Evolutionary conservation across 2,888 invertebrate genomes (phyloP), one percentile per base, ranked within the genome.

Genomic region (Acanthopleura granulata): DNA sequence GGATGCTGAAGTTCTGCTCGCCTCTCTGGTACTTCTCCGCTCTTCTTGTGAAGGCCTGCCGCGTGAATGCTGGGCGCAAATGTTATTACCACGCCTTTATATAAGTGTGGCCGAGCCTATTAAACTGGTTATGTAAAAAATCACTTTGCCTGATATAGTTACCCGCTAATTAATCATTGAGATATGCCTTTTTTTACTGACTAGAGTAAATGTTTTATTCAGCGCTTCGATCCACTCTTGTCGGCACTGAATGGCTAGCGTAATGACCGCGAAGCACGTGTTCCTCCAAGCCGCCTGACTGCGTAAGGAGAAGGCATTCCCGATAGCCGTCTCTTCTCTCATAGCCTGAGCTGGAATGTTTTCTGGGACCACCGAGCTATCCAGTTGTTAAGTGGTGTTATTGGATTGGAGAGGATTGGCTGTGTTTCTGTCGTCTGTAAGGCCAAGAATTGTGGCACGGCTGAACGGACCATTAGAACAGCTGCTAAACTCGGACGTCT

Each of bases 401-500:
- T 66, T 66, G 66, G 66, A 66, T 66, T 66, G 18, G 22, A 66
- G 66, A 66, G 66, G 66, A 66, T 66, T 16, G 66, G 29, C 66
- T 16, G 29, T 66, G 57, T 57, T 22, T n/a, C 57, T 57, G 1
- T 57, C 22, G 57, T 57, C n/a, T n/a, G 57, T n/a, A 22, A 57
- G n/a, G n/a, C 6, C 18, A 18, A 57, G 57, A 57, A 18, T n/a
- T 18, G 22, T 22, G 4, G 57, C 57, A 57, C 22, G 57, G 57
- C 57, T 57, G n/a, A 22, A 18, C 22, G 22, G 57, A 12, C 57
- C 18, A 12, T 57, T 57, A 9, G 57, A 57, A 57, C 57, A 57
- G 57, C 57, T 57, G 57, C 40, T 40, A 57, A 18, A 57, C n/a
- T 18, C 6, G n/a, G 18, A 57, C 57, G 57, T 57, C 12, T 57